Percentiles rank a stretch among this genome's conserved stretches.
Evolutionary conservation across 2,113 vertebrate species (phyloP).

Genomic region (Tricholaema leucomelas): DNA sequence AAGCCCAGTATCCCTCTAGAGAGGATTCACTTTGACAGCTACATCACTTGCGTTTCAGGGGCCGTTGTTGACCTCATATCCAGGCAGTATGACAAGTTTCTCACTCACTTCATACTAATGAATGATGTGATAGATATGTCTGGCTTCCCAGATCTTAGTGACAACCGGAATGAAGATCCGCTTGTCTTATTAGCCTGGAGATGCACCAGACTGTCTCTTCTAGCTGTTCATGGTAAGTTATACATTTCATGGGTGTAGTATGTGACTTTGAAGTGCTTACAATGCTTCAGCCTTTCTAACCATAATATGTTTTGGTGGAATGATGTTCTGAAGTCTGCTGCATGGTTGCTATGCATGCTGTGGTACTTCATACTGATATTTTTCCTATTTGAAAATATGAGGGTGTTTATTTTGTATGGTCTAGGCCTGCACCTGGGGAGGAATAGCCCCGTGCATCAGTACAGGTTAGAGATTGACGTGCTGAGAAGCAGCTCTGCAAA

Average conservation of each 20-base stretch:
- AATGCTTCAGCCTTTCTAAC: not conserved
- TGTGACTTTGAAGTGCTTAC: not conserved
- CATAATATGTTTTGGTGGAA: not conserved
- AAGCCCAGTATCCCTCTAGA: slow-evolving; percentile 97
- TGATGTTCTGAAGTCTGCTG: not conserved
- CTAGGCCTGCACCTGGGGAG: too few species aligned
- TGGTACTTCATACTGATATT: not conserved
- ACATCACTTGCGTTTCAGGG: slow-evolving; percentile 89
- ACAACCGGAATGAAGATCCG: slow-evolving; percentile 95
- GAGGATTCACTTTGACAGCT: slow-evolving; percentile 97
- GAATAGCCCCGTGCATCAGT: too few species aligned
- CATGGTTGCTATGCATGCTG: fast-evolving
- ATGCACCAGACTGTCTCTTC: slow-evolving; percentile 90
- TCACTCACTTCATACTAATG: slow-evolving; percentile 95
- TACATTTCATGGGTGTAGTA: fast-evolving
- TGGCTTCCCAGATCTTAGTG: slow-evolving; percentile 93
- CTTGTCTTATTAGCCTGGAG: slow-evolving; percentile 96
- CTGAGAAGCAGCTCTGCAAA: too few species aligned
- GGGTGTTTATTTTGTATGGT: not conserved
- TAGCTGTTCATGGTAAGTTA: slow-evolving; percentile 88
- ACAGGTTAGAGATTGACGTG: too few species aligned
- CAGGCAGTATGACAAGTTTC: slow-evolving; percentile 96
- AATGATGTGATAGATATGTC: slow-evolving; percentile 89
- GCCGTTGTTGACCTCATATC: slow-evolving; percentile 94
- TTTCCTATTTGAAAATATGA: not conserved